Evolutionary conservation across 2,888 invertebrate species (phyloP).

Genomic region (Drepana falcataria): DNA sequence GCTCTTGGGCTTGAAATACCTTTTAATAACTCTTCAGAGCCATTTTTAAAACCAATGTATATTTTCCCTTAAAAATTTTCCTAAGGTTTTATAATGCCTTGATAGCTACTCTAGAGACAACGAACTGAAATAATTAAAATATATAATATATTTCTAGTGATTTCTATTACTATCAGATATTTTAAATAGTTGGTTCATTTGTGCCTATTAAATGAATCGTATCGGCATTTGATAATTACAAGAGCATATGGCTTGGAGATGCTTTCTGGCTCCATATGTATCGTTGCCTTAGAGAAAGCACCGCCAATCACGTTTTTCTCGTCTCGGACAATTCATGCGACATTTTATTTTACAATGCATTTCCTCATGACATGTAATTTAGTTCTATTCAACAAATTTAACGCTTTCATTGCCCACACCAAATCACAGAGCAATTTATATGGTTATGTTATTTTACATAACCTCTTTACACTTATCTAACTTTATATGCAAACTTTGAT

Average conservation of each 20-base stretch:
- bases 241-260: constrained; percentile 16
- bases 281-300: constrained; percentile 46
- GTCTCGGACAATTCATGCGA: constrained; percentile 10
- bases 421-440: not conserved
- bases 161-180: not conserved
- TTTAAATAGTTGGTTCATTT: not conserved
- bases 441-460: not conserved
- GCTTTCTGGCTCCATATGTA: constrained; percentile 26
- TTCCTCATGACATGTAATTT: constrained; percentile 19
- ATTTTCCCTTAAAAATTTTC: too few relatives aligned
- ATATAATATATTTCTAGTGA: not conserved
- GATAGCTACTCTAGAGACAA: too few relatives aligned
- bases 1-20: too few relatives aligned
- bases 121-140: too few relatives aligned
- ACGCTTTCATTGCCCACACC: constrained; percentile 14
- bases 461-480: not conserved
- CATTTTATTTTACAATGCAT: constrained; percentile 19
- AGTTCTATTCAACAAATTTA: constrained; percentile 19
- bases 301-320: constrained; percentile 52
- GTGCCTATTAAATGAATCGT: constrained; percentile 13
- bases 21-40: too few relatives aligned
- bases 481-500: not conserved
- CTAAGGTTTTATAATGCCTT: too few relatives aligned
- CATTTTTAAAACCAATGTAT: too few relatives aligned
- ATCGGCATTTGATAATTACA: not conserved